These are phyloP conservation scores for Cataglyphis albicans DNA, from an alignment of 2,888 invertebrate species.

Conservation along the genomic window DNA sequence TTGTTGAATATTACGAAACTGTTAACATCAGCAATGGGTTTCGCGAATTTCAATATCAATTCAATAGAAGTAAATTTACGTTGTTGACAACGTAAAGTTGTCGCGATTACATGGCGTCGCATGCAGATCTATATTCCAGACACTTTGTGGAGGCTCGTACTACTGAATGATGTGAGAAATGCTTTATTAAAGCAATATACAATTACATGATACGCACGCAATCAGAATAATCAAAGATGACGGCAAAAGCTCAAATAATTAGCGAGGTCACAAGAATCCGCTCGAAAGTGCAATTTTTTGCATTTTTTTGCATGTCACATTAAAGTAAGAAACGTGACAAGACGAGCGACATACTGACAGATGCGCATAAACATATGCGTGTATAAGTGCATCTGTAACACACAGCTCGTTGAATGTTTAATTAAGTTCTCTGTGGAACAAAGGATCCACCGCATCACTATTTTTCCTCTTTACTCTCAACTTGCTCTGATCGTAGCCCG, in stretches of 20 bases:
- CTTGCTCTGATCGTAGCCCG: neutral
- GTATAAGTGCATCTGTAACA: neutral
- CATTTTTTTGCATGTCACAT: neutral
- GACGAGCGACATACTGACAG: neutral
- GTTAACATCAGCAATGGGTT: slow-evolving; percentile 13
- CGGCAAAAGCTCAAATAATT: neutral
- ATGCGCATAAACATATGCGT: neutral
- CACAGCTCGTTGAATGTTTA: slow-evolving; percentile 39
- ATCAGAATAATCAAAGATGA: slow-evolving; percentile 19
- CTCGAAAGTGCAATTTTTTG: slow-evolving; percentile 3
- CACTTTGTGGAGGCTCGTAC: neutral
- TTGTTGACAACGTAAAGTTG: slow-evolving; percentile 23
- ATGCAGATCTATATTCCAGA: slow-evolving; percentile 24
- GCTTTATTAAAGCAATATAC: slow-evolving; percentile 3
- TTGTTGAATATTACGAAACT: neutral
- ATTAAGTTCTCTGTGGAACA: slow-evolving; percentile 44
- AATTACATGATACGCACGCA: neutral
- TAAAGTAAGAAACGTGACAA: slow-evolving; percentile 29
- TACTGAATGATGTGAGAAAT: slow-evolving; percentile 15
- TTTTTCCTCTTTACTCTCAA: slow-evolving; percentile 27
- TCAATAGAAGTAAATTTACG: slow-evolving; percentile 4
- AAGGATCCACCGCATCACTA: slow-evolving; percentile 6
- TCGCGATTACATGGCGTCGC: slow-evolving; percentile 30
- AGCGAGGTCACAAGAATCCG: neutral
- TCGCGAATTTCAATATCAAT: slow-evolving; percentile 36